Percentiles rank a stretch among this genome's conserved stretches.
These are phyloP conservation scores for Chromobotia macracanthus DNA, from an alignment of 2,797 vertebrate species.

Conservation along the genomic window DNA sequence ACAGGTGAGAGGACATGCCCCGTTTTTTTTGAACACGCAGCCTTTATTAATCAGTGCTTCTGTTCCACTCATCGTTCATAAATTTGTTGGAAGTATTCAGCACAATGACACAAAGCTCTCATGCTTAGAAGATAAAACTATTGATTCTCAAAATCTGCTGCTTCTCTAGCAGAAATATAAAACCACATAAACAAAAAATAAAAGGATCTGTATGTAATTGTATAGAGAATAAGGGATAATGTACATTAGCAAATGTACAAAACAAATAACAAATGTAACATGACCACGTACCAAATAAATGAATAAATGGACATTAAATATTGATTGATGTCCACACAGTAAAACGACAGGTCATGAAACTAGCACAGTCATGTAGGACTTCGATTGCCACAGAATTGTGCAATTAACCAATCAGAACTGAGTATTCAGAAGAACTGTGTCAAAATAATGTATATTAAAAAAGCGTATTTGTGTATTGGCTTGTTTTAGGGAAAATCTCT, in stretches of 20 bases:
- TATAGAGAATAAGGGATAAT: not conserved
- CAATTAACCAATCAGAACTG: too few species aligned
- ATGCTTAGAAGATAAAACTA: not conserved
- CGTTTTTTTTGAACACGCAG: not conserved
- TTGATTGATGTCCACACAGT: too few species aligned
- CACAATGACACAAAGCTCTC: not conserved
- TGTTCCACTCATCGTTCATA: not conserved
- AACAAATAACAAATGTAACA: not conserved
- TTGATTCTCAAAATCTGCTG: too few species aligned
- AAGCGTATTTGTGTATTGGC: not conserved
- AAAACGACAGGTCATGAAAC: too few species aligned
- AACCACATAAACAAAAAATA: not conserved
- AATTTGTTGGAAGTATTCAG: not conserved
- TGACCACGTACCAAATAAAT: not conserved
- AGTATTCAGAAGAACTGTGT: too few species aligned
- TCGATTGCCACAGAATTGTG: too few species aligned
- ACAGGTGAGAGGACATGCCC: constrained; percentile 80
- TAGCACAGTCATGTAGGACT: too few species aligned
- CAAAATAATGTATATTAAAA: too few species aligned
- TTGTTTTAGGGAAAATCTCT: constrained; percentile 90
- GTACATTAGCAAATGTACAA: not conserved
- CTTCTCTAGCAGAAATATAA: not conserved
- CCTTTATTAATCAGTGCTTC: not conserved
- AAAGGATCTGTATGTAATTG: too few species aligned
- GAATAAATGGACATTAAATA: not conserved